Evolutionary conservation across 35 echinoderm and acorn worm genomes (phyloP).

Genomic region (Holothuria glaberrima): DNA sequence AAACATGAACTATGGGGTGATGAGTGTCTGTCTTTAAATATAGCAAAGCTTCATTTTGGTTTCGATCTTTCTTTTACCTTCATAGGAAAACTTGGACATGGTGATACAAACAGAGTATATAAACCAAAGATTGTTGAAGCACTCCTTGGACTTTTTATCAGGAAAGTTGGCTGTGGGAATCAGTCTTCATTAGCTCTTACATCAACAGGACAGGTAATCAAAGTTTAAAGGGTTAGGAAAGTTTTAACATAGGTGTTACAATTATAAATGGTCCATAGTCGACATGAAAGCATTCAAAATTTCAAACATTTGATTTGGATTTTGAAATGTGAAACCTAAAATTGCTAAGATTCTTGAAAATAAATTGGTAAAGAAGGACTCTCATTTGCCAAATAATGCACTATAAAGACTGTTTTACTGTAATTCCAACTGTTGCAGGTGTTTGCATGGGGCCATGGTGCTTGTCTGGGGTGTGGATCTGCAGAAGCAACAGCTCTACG

Average conservation of each 20-base stretch:
- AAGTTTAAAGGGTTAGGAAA: neutral
- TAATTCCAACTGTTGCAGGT: constrained; percentile 66
- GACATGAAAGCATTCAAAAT: too few relatives aligned
- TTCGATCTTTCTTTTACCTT: neutral
- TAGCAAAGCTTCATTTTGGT: too few relatives aligned
- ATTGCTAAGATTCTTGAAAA: too few relatives aligned
- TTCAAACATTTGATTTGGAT: too few relatives aligned
- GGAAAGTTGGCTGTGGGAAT: constrained; percentile 94
- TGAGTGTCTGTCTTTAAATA: too few relatives aligned
- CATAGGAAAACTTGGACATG: constrained; percentile 96
- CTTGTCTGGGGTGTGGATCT: constrained; percentile 91
- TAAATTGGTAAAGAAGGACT: too few relatives aligned
- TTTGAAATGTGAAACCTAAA: too few relatives aligned
- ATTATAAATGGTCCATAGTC: too few relatives aligned
- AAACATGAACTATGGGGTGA: too few relatives aligned
- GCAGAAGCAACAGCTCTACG: constrained; percentile 88
- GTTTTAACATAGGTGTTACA: too few relatives aligned
- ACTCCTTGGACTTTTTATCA: constrained; percentile 90
- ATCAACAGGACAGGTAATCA: constrained; percentile 92
- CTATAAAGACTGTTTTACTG: neutral
- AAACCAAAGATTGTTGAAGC: constrained; percentile 98
- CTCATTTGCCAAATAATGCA: too few relatives aligned
- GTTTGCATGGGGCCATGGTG: constrained; percentile 97
- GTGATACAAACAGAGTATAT: constrained; percentile 96
- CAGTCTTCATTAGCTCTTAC: constrained; percentile 95